Percentiles rank a stretch among this genome's conserved stretches.
These are phyloP conservation scores for Acrossocheilus wenchowensis DNA, from an alignment of 2,797 vertebrate species.

Conservation along the genomic window DNA sequence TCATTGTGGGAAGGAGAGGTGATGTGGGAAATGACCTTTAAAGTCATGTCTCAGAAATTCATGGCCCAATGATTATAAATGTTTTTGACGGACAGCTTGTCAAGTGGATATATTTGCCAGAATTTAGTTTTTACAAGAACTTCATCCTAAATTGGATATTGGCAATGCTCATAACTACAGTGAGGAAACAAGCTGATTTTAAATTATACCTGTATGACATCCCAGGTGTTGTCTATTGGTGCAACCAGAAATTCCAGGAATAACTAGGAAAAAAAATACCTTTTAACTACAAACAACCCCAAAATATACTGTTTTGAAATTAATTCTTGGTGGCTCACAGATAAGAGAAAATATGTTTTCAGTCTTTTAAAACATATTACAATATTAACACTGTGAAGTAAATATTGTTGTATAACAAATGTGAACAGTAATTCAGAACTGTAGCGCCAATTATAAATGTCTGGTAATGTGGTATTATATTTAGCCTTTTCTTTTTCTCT, in stretches of 20 bases:
- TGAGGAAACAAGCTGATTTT: background rate
- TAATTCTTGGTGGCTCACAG: background rate
- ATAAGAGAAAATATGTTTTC: background rate
- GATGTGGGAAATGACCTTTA: constrained; percentile 41
- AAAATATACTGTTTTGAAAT: background rate
- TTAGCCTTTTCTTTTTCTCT: background rate
- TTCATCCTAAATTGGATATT: background rate
- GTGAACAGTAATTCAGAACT: background rate
- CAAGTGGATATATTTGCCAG: background rate
- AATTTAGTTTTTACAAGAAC: constrained; percentile 1
- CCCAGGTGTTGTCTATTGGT: background rate
- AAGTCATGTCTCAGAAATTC: constrained; percentile 7
- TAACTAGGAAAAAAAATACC: too few relatives aligned
- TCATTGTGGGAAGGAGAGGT: constrained; percentile 18
- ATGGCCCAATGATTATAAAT: background rate
- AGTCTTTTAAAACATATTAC: background rate
- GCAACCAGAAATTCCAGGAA: background rate
- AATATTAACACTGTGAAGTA: background rate
- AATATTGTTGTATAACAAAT: background rate
- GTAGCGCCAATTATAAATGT: background rate
- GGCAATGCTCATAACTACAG: background rate
- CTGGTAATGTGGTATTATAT: background rate
- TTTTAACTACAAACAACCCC: background rate
- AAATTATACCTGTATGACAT: background rate
- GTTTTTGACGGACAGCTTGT: constrained; percentile 31